Evolutionary conservation across 2,797 vertebrate genomes (phyloP).

Genomic region (Trichosurus vulpecula): DNA sequence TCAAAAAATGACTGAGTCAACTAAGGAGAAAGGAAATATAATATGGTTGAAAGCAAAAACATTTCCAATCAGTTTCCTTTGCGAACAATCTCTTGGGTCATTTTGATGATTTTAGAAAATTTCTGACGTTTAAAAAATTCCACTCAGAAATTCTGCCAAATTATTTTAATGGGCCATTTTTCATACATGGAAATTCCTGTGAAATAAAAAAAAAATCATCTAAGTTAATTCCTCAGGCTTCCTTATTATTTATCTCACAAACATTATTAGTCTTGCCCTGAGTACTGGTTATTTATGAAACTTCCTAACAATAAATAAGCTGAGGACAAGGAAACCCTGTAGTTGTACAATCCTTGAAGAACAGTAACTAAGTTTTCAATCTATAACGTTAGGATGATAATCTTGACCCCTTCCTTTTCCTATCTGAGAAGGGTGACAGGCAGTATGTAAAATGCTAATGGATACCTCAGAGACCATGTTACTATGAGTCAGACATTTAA

Average conservation of each 20-base stretch:
- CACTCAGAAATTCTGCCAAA: slow-evolving; percentile 37
- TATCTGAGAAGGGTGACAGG: neutral
- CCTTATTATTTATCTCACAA: neutral
- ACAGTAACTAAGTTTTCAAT: neutral
- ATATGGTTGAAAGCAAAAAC: slow-evolving; percentile 51
- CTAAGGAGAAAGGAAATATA: slow-evolving; percentile 40
- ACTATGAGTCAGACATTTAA: neutral
- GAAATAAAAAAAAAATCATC: neutral
- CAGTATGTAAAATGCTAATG: neutral
- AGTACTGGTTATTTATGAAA: neutral
- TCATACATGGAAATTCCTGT: neutral
- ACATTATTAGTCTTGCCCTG: neutral
- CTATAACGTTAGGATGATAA: neutral
- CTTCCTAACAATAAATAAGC: neutral
- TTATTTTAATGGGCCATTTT: slow-evolving; percentile 10
- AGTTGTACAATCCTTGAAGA: neutral
- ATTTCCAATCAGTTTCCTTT: slow-evolving; percentile 41
- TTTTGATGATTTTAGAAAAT: slow-evolving; percentile 64
- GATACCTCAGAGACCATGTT: neutral
- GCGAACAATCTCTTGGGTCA: slow-evolving; percentile 42
- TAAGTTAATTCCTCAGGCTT: slow-evolving; percentile 9
- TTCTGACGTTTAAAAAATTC: slow-evolving; percentile 51
- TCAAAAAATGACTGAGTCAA: slow-evolving; percentile 39
- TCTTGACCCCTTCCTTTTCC: neutral
- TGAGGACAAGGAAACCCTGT: neutral